Percentiles rank a stretch among this genome's conserved stretches.
phyloP scores from a whole-genome alignment of 2,113 vertebrate genomes.

The Rostratula benghalensis region DNA sequence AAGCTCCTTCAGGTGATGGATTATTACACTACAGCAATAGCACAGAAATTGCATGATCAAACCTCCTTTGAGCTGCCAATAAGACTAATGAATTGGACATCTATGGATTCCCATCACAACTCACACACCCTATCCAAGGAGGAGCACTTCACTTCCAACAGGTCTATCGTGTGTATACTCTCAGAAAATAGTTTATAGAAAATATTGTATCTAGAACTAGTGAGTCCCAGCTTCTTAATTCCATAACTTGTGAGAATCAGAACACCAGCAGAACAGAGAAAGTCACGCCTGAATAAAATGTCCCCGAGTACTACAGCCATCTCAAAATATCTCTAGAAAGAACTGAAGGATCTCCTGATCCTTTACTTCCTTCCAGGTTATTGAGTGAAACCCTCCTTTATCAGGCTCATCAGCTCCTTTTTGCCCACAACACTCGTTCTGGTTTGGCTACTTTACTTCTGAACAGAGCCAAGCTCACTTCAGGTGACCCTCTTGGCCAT shows the following conservation, averaged over 20 bases:
- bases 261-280: neutral
- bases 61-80: neutral
- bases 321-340: neutral
- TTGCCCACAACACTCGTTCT: neutral
- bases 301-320: neutral
- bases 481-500: neutral
- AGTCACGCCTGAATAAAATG: neutral
- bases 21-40: rapidly evolving
- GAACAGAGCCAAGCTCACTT: neutral
- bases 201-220: neutral
- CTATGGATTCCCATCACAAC: neutral
- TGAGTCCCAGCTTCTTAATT: neutral
- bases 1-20: neutral
- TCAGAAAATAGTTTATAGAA: neutral
- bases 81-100: neutral
- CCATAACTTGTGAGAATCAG: neutral
- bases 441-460: neutral
- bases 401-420: neutral
- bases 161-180: neutral
- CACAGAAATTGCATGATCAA: neutral
- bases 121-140: neutral
- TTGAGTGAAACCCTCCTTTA: neutral
- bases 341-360: neutral
- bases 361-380: neutral
- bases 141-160: neutral